Base-by-base conservation (phyloP, 2,888 invertebrate species). In the Flexamia atlantica region DNA sequence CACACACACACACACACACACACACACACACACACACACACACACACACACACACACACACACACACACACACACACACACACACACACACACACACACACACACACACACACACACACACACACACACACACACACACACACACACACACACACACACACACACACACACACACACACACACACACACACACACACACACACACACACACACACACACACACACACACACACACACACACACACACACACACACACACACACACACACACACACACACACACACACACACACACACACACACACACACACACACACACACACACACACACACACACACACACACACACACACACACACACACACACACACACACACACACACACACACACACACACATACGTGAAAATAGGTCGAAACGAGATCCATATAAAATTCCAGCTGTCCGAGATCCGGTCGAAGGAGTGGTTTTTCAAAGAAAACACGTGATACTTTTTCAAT, bases 51-150 rank as follows among this genome's bases (percentile, higher is more conserved):
- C 86, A 84, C 85, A 86, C 86, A 85, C 85, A 85, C 86, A 86
- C 86, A 86, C 86, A 84, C 85, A 85, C 86, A 86, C 86, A 84
- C 86, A 90, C 76, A 90, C 88, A 92, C 90, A 89, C 89, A 92
- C 85, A 92, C 0, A 91, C 92, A 88, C 90, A 92, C 0, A 91
- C 90, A 85, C 86, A 85, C 86, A 85, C 86, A 86, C 86, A 83
- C 85, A 85, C 85, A 85, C 85, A 85, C 86, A 86, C 85, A 86
- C 86, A 83, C 86, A 85, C 87, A 85, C 86, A 84, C 86, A 85
- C 81, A 81, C 60, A 57, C 81, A 42, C 81, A 81, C 81, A 81
- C 40, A 57, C 81, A 57, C 81, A 57, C 79, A 79, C 79, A 79
- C 79, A 79, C 79, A 79, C 81, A 64, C 81, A 57, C 81, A 81